Evolutionary conservation across 2,888 invertebrate genomes (phyloP).

Genomic region (Sesamia inferens): DNA sequence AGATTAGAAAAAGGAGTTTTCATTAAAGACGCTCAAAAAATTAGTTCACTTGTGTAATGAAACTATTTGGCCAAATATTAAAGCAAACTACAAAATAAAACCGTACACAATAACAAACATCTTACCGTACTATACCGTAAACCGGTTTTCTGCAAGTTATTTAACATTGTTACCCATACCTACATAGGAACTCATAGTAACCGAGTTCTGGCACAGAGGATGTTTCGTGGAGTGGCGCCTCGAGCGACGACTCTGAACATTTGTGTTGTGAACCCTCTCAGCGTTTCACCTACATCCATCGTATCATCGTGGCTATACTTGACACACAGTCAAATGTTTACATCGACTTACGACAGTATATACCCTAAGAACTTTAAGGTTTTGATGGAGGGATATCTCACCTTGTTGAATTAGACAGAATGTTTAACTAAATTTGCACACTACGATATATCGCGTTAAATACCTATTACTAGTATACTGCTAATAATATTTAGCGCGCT

Average conservation of each 20-base stretch:
- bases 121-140: neutral
- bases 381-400: neutral
- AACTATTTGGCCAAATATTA: neutral
- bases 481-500: too few relatives aligned
- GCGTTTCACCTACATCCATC: constrained; percentile 75
- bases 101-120: neutral
- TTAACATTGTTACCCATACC: constrained; percentile 12
- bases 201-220: constrained; percentile 61
- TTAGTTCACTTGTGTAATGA: neutral
- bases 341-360: constrained; percentile 67
- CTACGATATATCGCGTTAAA: neutral
- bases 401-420: neutral
- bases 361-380: neutral
- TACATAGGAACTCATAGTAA: constrained; percentile 33
- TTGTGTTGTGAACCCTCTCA: constrained; percentile 76
- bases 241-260: constrained; percentile 72
- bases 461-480: too few relatives aligned
- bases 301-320: constrained; percentile 72
- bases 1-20: neutral
- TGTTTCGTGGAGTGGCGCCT: constrained; percentile 72
- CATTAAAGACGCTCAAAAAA: neutral
- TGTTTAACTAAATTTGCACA: neutral
- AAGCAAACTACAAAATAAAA: neutral
- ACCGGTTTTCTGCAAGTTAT: constrained; percentile 9
- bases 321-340: constrained; percentile 76